Base-by-base conservation (phyloP, 2,888 invertebrate species). In the Apeira syringaria region DNA sequence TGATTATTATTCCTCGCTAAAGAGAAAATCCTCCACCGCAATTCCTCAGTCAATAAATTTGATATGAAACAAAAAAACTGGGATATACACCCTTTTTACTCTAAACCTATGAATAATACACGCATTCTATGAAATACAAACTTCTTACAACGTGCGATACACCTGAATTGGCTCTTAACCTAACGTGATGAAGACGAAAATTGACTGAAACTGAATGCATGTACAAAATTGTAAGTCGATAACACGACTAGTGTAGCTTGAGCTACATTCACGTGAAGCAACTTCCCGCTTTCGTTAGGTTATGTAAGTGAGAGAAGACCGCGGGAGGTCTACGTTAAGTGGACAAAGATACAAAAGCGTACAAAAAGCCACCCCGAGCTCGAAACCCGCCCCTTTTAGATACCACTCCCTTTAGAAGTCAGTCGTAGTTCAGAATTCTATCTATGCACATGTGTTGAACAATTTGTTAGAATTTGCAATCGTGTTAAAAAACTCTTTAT, bases 281-380 rank as follows among this genome's bases (percentile, higher is more conserved):
- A 6, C n/a, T 15, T 10, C 24, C 15, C n/a, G 8, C 26, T 24
- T 36, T 32, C 17, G 25, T 44, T 31, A 30, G 12, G 20, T 29
- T 49, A 30, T 34, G 47, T 37, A 47, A 36, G 35, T 37, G 30
- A 36, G 38, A 40, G 39, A 49, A 3, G 42, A 35, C 38, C 53
- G 53, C 57, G 61, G 56, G 45, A 55, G 81, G 45, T 75, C 81
- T 51, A n/a, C 5, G 12, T 63, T 60, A 35, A 50, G 30, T 74
- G 79, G 82, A 18, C 39, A 47, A 13, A 2, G 43, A 58, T 64
- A 83, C 80, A 84, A 82, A 81, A 84, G 80, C 80, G 68, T 70
- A 10, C 44, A 83, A 85, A 85, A 84, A 78, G 78, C 83, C 77
- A 79, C 80, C 82, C 83, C 69, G 61, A 53, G 43, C 55, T 50